Percentiles rank a stretch among this genome's conserved stretches.
Evolutionary conservation across 2,797 vertebrate species (phyloP).

Genomic region (Jordanella pulchra): DNA sequence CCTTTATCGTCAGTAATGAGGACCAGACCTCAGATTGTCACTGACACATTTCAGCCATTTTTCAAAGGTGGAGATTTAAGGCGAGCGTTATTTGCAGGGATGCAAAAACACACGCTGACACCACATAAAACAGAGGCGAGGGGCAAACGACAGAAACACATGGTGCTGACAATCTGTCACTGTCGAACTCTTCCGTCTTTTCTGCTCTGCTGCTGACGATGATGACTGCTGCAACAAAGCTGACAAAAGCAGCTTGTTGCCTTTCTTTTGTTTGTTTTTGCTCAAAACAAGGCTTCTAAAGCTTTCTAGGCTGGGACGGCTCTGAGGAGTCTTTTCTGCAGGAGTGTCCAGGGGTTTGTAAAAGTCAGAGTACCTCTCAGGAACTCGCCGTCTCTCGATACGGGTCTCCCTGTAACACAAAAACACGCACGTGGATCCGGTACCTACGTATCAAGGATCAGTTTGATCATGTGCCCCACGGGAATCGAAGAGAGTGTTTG

Average conservation of each 20-base stretch:
- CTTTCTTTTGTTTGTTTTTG: too few species aligned
- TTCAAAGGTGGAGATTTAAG: neutral
- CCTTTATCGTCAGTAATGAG: neutral
- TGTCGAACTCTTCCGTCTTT: constrained; percentile 12
- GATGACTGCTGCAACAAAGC: constrained; percentile 22
- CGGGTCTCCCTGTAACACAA: neutral
- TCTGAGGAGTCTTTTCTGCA: constrained; percentile 14
- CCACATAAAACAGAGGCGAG: constrained; percentile 33
- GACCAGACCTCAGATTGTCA: neutral
- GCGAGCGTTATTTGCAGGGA: constrained; percentile 46
- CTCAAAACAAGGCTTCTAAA: constrained; percentile 32
- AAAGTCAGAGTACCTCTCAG: constrained; percentile 22
- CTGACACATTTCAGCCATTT: neutral
- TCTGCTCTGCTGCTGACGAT: constrained; percentile 16
- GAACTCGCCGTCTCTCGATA: neutral
- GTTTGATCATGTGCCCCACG: constrained; percentile 69
- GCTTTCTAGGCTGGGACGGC: constrained; percentile 21
- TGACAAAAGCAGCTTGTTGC: constrained; percentile 31
- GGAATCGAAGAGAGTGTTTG: constrained; percentile 70
- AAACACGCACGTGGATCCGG: constrained; percentile 21
- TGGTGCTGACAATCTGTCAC: constrained; percentile 28
- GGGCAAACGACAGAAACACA: constrained; percentile 52
- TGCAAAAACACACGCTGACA: constrained; percentile 31
- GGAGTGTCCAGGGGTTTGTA: constrained; percentile 10
- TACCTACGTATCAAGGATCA: constrained; percentile 68